Evolutionary conservation across 2,888 invertebrate species (phyloP).

Genomic region (Caenorhabditis virilis): DNA sequence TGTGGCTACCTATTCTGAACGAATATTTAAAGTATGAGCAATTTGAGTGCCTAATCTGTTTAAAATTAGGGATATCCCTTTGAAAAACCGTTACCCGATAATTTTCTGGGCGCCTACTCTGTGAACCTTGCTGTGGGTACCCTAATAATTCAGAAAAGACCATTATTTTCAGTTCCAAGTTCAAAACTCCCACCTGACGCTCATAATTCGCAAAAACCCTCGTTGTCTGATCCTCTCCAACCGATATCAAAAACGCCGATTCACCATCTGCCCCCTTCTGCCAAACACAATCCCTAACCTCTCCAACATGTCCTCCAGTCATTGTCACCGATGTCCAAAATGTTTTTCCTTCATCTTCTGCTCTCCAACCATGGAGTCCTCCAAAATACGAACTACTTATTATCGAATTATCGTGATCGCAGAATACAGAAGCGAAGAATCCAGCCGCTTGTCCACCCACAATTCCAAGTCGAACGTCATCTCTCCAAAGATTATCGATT

Average conservation of each 20-base stretch:
- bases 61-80: too few relatives aligned
- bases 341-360: conserved; percentile 20
- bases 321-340: conserved; percentile 42
- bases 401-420: conserved; percentile 33
- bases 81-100: too few relatives aligned
- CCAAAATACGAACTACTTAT: conserved; percentile 57
- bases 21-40: too few relatives aligned
- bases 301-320: conserved; percentile 57
- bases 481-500: conserved; percentile 35
- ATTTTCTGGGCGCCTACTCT: too few relatives aligned
- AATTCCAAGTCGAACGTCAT: conserved; percentile 55
- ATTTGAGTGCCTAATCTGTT: too few relatives aligned
- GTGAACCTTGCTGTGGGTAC: too few relatives aligned
- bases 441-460: conserved; percentile 64
- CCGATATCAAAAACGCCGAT: conserved; percentile 55
- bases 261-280: conserved; percentile 15
- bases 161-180: too few relatives aligned
- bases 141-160: too few relatives aligned
- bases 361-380: conserved; percentile 53
- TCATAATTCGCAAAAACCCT: conserved; percentile 46
- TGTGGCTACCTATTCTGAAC: too few relatives aligned
- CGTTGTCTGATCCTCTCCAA: conserved; percentile 63
- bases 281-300: conserved; percentile 59
- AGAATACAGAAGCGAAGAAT: conserved; percentile 57
- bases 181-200: too few relatives aligned